Conservation (phyloP, 2,113 vertebrate genomes). For the Pitta sordida region DNA sequence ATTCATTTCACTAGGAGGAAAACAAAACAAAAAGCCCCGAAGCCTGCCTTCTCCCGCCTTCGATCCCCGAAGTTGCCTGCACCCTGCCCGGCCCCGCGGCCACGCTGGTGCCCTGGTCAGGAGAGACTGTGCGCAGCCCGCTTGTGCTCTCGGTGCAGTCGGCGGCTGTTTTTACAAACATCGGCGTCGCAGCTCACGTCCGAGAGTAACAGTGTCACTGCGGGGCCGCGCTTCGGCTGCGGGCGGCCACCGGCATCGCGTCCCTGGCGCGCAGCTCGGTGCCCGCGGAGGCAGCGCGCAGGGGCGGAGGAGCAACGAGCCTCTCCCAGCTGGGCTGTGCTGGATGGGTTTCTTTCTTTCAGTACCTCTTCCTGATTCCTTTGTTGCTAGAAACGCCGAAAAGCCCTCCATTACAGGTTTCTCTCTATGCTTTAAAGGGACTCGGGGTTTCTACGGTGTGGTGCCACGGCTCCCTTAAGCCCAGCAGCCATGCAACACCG, state of each 20-base stretch:
- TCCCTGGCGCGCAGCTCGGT: background rate
- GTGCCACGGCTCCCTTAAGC: constrained; percentile 15
- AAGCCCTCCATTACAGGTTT: background rate
- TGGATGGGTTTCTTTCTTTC: constrained; percentile 17
- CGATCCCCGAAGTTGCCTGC: background rate
- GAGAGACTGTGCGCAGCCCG: background rate
- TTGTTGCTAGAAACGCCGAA: constrained; percentile 44
- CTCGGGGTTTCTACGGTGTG: background rate
- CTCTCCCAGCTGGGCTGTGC: background rate
- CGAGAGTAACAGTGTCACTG: background rate
- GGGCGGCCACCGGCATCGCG: too few species aligned
- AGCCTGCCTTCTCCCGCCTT: background rate
- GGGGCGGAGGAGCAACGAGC: background rate
- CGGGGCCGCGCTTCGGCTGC: background rate
- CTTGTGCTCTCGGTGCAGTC: background rate
- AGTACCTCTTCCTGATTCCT: constrained; percentile 31
- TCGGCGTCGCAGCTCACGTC: constrained; percentile 6
- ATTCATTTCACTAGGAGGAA: background rate
- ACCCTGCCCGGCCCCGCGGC: background rate
- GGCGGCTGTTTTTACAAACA: constrained; percentile 27
- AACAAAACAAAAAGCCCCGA: background rate
- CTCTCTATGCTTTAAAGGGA: constrained; percentile 20
- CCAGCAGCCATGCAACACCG: background rate
- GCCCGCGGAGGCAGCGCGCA: constrained; percentile 46
- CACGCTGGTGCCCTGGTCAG: background rate